Base-by-base conservation (phyloP, 1,140 invertebrate species). In the Tribolium castaneum region DNA sequence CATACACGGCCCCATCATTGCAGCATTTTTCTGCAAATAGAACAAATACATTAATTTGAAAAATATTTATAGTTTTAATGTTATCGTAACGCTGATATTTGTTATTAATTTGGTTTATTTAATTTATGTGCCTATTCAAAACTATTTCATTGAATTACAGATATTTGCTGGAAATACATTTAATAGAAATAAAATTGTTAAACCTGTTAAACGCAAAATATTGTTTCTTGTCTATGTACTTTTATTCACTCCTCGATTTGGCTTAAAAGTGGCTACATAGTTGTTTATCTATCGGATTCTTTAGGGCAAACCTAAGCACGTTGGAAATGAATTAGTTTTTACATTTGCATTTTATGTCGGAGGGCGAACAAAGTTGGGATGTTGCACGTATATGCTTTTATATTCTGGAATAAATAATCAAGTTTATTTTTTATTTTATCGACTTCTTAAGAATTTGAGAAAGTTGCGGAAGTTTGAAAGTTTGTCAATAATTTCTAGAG, bases 401-500 rank as follows among this genome's bases (percentile, higher is more conserved):
- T 66, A 66, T n/a, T 66, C 59, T 66, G 25, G 59, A 66, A 35
- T 35, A 66, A 66, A 66, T 66, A 66, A 66, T n/a, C 25, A 66
- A 30, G 25, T 16, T 45, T 45, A 45, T 35, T 66, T 66, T 66
- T 66, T 66, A 66, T 66, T 66, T 66, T 66, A 66, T 22, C 59
- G 59, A 35, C 59, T 34, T 66, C 59, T 66, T 66, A 66, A 66
- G 59, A 66, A 66, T 66, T 66, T 59, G n/a, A 12, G 59, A 35
- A 66, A 66, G 59, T 66, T 66, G 59, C 25, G 19, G 10, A 35
- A 66, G 59, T 66, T 66, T 66, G 3, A 39, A 66, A 66, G 59
- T 66, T 66, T 66, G 59, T 66, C 59, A 66, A 66, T 66, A 66
- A 66, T 66, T 66, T 66, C 59, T 13, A 7, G 59, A 66, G 59